Evolutionary conservation across 2,888 invertebrate genomes (phyloP), one percentile per base, ranked within the genome.

Genomic region (Machimus atricapillus): DNA sequence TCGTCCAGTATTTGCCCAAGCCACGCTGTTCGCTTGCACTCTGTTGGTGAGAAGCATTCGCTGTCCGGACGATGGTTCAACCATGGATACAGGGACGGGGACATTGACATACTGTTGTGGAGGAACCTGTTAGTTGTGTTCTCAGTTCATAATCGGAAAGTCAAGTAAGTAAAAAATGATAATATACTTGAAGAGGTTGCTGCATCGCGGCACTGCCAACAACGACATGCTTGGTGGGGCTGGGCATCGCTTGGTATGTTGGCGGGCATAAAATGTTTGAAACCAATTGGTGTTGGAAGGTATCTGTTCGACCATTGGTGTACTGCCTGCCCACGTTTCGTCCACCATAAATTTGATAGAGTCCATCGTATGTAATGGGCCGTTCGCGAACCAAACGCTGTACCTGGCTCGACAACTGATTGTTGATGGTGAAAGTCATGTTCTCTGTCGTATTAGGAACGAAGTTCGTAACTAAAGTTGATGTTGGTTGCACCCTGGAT

Each of bases 211-310:
- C 91, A 83, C 93, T 93, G 74, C 94, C 94, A 74, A 94, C 94
- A 31, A 94, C 94, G 23, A 94, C 94, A 89, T 93, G 94, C 93
- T 93, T 93, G 88, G 93, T 93, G 88, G 93, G 93, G 90, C 92
- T 91, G 95, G 97, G 91, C 97, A 97, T 88, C 95, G 96, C 95
- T 94, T 97, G 98, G 91, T 98, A 97, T 27, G 96, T 95, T 73
- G 97, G 96, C 90, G 97, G 98, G 93, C 98, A 98, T 86, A 98
- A 94, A 90, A 98, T 97, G 79, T 98, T 98, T n/a, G 98, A 97
- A 56, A 98, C 97, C 92, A 98, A 94, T 92, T 98, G 97, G 90
- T 97, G 97, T 90, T 97, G 96, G 94, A 98, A 98, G 77, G 97
- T 96, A 91, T 97, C 97, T 0, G 96, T 96, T 89, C 96, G 94